Conservation (phyloP, 2,888 invertebrate genomes). For the Synanthedon tipuliformis region DNA sequence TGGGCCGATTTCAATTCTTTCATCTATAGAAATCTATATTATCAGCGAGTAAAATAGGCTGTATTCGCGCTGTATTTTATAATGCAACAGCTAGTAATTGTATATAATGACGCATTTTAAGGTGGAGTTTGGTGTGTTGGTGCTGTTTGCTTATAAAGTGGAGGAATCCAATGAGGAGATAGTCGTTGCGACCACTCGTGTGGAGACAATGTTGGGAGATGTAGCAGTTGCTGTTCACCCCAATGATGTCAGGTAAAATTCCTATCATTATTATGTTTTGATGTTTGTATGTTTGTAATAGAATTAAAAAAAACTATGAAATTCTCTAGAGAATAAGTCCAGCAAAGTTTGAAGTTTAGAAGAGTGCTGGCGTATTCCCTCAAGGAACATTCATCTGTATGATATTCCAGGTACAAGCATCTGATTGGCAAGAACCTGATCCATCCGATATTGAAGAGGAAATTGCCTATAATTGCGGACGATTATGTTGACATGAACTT, state of each 20-base stretch:
- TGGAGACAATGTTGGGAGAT: slow-evolving; percentile 99
- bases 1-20: too few species aligned
- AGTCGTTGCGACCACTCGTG: slow-evolving; percentile 95
- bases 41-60: too few species aligned
- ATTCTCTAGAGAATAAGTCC: too few species aligned
- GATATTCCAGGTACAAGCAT: slow-evolving; percentile 73
- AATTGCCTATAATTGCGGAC: slow-evolving; percentile 90
- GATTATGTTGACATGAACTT: slow-evolving; percentile 95
- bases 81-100: not conserved
- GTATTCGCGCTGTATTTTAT: too few species aligned
- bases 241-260: slow-evolving; percentile 74
- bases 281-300: too few species aligned
- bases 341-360: too few species aligned
- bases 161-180: slow-evolving; percentile 81
- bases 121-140: slow-evolving; percentile 93
- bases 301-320: too few species aligned
- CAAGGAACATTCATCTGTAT: not conserved
- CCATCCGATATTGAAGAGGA: slow-evolving; percentile 90
- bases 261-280: too few species aligned
- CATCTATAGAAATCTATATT: too few species aligned
- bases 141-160: slow-evolving; percentile 91
- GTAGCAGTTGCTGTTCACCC: slow-evolving; percentile 99
- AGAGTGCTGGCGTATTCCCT: too few species aligned
- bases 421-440: slow-evolving; percentile 83
- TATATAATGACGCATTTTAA: slow-evolving; percentile 22